Base-by-base conservation (phyloP, 2,888 invertebrate genomes). In the Erynnis tages region DNA sequence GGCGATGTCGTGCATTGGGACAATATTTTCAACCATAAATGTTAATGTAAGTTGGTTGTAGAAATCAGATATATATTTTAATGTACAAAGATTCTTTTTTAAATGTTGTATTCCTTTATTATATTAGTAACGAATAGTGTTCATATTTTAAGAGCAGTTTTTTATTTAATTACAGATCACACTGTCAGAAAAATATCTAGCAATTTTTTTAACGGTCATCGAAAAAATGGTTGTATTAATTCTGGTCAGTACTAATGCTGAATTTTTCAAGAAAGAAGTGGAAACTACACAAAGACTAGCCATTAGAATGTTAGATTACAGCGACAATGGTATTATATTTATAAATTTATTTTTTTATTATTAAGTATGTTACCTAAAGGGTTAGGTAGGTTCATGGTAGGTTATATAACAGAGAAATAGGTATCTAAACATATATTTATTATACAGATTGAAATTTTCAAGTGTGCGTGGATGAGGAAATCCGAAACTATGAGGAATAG, bases 221-320 rank as follows among this genome's bases (percentile, higher is more conserved):
- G 30, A 48, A 4, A 40, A 30, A 48, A 30, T 40, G 30, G 2
- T 30, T 1, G 14, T 48, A 2, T 23, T 48, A 40, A 21, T 48
- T 23, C 21, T 38, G 7, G 40, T 21, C 2, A 40, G 23, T 7
- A 10, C 13, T 13, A 21, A 21, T 13, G 47, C 37, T 7, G 47
- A 47, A 30, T 21, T 47, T n/a, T 38, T 47, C 2, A 47, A 30
- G 17, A 27, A 47, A 29, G 47, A 47, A 38, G 21, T 38, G 1
- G 30, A 47, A 29, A 29, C n/a, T n/a, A 2, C 10, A 2, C 29
- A 47, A 19, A 30, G 2, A 21, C 19, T 38, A 25, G 38, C 38
- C 21, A 29, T 48, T 10, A 11, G 21, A 30, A 29, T 48, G 5
- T 21, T 48, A 10, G 38, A 48, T 21, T 21, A 30, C 29, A 16